Base-by-base conservation (phyloP, 2,797 vertebrate genomes). In the Falco peregrinus region DNA sequence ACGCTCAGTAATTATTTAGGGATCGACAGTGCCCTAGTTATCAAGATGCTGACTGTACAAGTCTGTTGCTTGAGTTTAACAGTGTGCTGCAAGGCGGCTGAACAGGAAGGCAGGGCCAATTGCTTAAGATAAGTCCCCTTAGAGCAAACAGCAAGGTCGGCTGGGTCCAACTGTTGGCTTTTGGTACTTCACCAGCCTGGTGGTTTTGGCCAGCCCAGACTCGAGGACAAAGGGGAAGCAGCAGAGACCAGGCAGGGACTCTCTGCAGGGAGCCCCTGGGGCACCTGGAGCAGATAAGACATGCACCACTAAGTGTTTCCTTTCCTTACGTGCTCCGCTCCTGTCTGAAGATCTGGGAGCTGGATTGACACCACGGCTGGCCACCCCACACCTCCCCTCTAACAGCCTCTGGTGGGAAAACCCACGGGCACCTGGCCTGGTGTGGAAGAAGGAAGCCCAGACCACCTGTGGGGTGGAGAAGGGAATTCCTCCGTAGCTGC, bases 341-440 rank as follows among this genome's bases (percentile, higher is more conserved):
- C 35, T 14, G 4, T 5, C 31, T 1, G 0, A 50, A 37, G 31
- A 13, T 4, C 0, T 1, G 33, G 74, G 41, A 61, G 39, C 33
- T 35, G 53, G 43, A 35, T 1, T 26, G 67, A 14, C 50, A 45
- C 19, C 37, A 3, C 1, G 14, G 63, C 12, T 33, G 20, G 20
- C 33, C 64, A 69, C 50, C 50, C 54, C 64, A 14, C 45, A 4
- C 31, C 47, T 54, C 53, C 64, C 29, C 60, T 9, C 10, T 24
- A 29, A 48, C 15, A 26, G 54, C 15, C 28, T 37, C 21, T 2
- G 0, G 41, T 5, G n/a, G 54, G 78, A 83, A 76, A 89, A 63
- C 6, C 39, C 41, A 19, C 26, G 0, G 0, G 61, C 25, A 18
- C 11, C 11, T 11, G 15, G 39, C 14, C 24, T 10, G 50, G 37